These are phyloP conservation scores for Synergus japonicus DNA, from an alignment of 2,888 invertebrate species.

Conservation along the genomic window DNA sequence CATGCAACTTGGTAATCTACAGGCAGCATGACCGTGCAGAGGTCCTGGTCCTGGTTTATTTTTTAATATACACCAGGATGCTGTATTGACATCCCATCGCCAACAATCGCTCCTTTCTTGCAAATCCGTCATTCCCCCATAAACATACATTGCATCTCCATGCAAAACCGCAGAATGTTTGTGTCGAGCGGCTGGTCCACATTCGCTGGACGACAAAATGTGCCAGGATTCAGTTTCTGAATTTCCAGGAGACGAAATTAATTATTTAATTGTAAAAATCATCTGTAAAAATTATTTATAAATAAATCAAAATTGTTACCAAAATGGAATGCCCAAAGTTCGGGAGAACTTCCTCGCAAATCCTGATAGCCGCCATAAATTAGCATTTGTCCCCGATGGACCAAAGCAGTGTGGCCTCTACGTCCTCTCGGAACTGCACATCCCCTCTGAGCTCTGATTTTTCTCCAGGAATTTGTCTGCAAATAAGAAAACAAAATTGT, in stretches of 20 bases:
- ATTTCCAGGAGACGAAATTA: conserved; percentile 46
- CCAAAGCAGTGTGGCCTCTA: conserved; percentile 89
- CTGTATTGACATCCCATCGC: conserved; percentile 84
- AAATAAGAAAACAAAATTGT: conserved; percentile 47
- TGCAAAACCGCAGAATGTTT: conserved; percentile 91
- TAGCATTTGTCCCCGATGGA: conserved; percentile 88
- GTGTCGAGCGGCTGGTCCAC: conserved; percentile 85
- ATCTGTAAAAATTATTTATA: not conserved
- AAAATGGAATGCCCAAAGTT: conserved; percentile 93
- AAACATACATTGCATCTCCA: conserved; percentile 89
- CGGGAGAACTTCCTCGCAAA: conserved; percentile 88
- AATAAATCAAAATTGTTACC: conserved; percentile 79
- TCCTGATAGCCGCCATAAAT: conserved; percentile 94
- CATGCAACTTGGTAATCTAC: conserved; percentile 87
- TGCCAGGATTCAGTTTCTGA: conserved; percentile 92
- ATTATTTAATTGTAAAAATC: not conserved
- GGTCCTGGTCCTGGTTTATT: conserved; percentile 84
- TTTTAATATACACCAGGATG: conserved; percentile 83
- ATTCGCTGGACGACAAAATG: conserved; percentile 78
- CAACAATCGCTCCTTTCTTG: conserved; percentile 88
- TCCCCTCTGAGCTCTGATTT: conserved; percentile 81
- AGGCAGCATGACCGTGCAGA: conserved; percentile 88
- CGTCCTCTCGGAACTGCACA: conserved; percentile 85
- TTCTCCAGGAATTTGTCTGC: conserved; percentile 81
- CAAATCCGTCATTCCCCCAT: conserved; percentile 92